Conservation (phyloP, 2,888 invertebrate genomes). For the Prosopocoilus inquinatus region DNA sequence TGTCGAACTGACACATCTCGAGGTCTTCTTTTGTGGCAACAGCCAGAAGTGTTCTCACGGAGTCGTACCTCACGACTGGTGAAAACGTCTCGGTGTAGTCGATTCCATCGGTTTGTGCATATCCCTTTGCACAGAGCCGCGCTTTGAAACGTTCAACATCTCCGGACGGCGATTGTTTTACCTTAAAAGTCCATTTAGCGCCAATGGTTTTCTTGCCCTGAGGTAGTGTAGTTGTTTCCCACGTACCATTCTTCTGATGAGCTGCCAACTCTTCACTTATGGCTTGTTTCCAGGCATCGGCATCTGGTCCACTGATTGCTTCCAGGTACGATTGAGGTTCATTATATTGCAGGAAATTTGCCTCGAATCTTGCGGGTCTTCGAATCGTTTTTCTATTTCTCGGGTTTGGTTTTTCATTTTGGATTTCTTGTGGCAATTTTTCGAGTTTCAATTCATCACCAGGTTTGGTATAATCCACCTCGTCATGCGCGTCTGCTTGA, state of each 20-base stretch:
- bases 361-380: not conserved
- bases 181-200: no score
- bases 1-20: conserved; percentile 4
- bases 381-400: not conserved
- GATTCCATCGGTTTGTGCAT: no score
- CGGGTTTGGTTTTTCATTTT: not conserved
- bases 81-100: not conserved
- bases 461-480: not conserved
- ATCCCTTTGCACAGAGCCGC: no score
- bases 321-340: not conserved
- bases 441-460: not conserved
- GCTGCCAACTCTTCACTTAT: conserved; percentile 20
- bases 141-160: no score
- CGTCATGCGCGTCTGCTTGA: no score
- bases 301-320: conserved; percentile 10
- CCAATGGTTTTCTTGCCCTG: no score
- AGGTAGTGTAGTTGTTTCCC: no score
- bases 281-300: not conserved
- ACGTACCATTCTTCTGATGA: conserved; percentile 9
- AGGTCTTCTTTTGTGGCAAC: conserved; percentile 1
- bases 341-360: not conserved
- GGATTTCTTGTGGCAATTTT: not conserved
- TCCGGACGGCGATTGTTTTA: no score
- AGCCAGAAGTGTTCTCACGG: conserved; percentile 6
- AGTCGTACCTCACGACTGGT: not conserved